Conservation (phyloP, 2,888 invertebrate genomes). For the Tachina lurida region DNA sequence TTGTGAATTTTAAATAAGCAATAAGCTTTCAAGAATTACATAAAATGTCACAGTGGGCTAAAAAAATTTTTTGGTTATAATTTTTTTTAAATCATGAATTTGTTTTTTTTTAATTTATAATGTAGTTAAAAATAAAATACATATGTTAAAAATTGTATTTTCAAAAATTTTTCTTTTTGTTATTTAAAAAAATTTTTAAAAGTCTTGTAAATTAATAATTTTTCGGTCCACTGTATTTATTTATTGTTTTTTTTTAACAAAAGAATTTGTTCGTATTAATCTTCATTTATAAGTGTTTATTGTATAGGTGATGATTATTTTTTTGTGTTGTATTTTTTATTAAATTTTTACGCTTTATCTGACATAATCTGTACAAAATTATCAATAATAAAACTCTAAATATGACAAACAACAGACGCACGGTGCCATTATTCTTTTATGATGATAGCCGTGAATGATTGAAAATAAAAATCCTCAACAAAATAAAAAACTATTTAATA, state of each 20-base stretch:
- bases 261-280: not conserved
- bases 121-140: too few relatives aligned
- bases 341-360: constrained; percentile 6
- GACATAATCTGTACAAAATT: constrained; percentile 32
- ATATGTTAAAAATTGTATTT: too few relatives aligned
- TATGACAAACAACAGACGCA: constrained; percentile 24
- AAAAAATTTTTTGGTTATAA: too few relatives aligned
- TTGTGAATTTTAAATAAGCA: too few relatives aligned
- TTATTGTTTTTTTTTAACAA: not conserved
- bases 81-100: too few relatives aligned
- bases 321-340: not conserved
- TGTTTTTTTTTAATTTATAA: too few relatives aligned
- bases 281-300: constrained; percentile 1
- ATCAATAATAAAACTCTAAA: constrained; percentile 34
- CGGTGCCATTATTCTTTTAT: constrained; percentile 39
- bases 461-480: constrained; percentile 1
- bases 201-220: not conserved
- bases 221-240: constrained; percentile 6
- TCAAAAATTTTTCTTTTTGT: too few relatives aligned
- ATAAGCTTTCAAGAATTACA: too few relatives aligned
- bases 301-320: constrained; percentile 21
- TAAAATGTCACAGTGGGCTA: too few relatives aligned
- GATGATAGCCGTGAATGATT: constrained; percentile 16
- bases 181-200: not conserved
- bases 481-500: constrained; percentile 1